Evolutionary conservation across 2,797 vertebrate species (phyloP).

Genomic region (Salmo trutta): DNA sequence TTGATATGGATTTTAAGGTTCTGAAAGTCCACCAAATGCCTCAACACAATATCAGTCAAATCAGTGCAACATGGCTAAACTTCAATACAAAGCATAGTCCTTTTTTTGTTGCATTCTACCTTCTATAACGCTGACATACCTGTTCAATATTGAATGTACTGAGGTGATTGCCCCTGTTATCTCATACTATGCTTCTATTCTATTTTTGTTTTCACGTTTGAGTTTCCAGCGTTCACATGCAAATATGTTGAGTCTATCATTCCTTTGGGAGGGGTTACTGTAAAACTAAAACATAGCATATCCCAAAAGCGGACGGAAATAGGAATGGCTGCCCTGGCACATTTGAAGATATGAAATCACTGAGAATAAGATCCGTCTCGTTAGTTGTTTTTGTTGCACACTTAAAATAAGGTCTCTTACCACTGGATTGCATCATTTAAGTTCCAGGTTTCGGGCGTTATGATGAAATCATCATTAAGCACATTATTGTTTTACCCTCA

Average conservation of each 20-base stretch:
- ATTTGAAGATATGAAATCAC: conserved; percentile 60
- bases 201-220: background rate
- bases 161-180: background rate
- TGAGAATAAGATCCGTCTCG: conserved; percentile 41
- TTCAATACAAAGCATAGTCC: background rate
- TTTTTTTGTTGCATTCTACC: background rate
- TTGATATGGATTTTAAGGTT: no score
- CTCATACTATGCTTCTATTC: background rate
- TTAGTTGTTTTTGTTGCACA: conserved; percentile 54
- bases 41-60: background rate
- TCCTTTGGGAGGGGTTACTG: background rate
- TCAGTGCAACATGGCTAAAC: background rate
- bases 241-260: background rate
- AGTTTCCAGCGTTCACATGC: background rate
- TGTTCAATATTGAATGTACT: no score
- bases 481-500: background rate
- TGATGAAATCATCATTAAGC: background rate
- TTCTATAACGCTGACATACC: background rate
- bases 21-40: no score
- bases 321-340: conserved; percentile 23
- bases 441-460: conserved; percentile 11
- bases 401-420: conserved; percentile 71
- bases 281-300: background rate
- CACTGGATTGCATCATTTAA: conserved; percentile 68
- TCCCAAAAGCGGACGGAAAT: background rate